phyloP scores from a whole-genome alignment of 2,888 invertebrate genomes.

The Phorcus lineatus region DNA sequence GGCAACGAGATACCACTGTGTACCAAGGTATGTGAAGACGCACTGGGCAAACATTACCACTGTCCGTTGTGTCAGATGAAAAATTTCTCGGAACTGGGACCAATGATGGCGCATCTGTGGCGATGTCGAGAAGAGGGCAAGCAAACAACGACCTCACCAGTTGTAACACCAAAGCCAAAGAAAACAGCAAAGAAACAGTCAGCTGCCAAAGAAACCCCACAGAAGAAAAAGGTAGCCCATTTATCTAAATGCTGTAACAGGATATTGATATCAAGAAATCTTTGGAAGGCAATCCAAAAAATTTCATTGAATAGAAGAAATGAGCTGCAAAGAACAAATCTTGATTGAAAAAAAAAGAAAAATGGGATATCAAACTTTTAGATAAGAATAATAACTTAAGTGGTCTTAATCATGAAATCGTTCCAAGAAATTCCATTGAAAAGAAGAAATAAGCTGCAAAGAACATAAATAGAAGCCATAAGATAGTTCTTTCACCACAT shows the following conservation, averaged over 20 bases:
- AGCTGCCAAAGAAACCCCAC: background rate
- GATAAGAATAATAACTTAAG: too few species aligned
- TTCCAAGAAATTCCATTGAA: too few species aligned
- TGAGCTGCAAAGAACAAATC: too few species aligned
- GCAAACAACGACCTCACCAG: background rate
- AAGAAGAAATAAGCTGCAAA: too few species aligned
- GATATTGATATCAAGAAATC: background rate
- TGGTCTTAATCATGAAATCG: too few species aligned
- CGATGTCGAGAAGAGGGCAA: conserved; percentile 51
- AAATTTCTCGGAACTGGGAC: conserved; percentile 48
- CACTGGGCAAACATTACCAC: conserved; percentile 53
- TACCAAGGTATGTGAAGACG: conserved; percentile 17
- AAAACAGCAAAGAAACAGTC: background rate
- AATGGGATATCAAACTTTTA: too few species aligned
- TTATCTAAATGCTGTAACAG: background rate
- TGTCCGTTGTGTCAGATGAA: conserved; percentile 53
- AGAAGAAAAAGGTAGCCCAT: background rate
- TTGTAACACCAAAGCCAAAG: background rate
- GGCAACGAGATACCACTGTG: conserved; percentile 49
- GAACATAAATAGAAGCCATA: too few species aligned
- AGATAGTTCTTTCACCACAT: too few species aligned
- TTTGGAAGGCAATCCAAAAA: too few species aligned
- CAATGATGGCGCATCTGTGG: conserved; percentile 59
- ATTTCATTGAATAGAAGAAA: too few species aligned
- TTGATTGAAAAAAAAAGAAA: too few species aligned